Evolutionary conservation across 2,113 vertebrate species (phyloP), one percentile per base, ranked within the genome.

Genomic region (Chroicocephalus ridibundus): DNA sequence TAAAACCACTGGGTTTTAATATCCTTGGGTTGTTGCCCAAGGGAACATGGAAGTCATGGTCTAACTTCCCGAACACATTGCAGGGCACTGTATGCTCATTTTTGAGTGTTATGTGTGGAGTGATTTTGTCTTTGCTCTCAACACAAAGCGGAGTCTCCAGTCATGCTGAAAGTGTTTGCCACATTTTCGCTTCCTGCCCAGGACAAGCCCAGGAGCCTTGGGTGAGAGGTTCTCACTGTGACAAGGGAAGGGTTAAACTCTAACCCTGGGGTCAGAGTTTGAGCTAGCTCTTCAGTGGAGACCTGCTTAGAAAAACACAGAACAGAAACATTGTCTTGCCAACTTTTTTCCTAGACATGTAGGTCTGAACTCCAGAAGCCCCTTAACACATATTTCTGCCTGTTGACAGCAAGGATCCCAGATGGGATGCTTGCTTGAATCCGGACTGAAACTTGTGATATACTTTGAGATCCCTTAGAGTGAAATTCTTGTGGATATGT

Each of bases 401-500:
- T 26, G 7, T 29, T 74, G 2, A 8, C 77, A 74, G 29, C 0
- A 0, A 77, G 49, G 57, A 34, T 77, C 20, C 40, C 36, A 68
- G 27, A 25, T 9, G 8, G 1, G 9, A 31, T 62, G 13, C 46
- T 90, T 92, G 25, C 27, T 58, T 60, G 32, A 86, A 60, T 42
- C 17, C 14, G 22, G 60, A 74, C 76, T 69, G n/a, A 74, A 83
- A 49, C 31, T 61, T 13, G 4, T 61, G 19, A 36, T 17, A 8
- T n/a, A 12, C 11, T 58, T 82, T 47, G 57, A 71, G 26, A 44
- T 52, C 22, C 18, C 42, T 74, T 55, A 42, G 20, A 29, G 10
- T 54, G 26, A 66, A 86, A 62, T 87, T 71, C 40, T 49, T 40
- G 8, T 55, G 26, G 27, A 47, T 65, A 22, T 7, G 31, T 69